Percentiles rank a stretch among this genome's conserved stretches.
Conservation (phyloP, 2,888 invertebrate species). For the Cryptosula pallasiana region DNA sequence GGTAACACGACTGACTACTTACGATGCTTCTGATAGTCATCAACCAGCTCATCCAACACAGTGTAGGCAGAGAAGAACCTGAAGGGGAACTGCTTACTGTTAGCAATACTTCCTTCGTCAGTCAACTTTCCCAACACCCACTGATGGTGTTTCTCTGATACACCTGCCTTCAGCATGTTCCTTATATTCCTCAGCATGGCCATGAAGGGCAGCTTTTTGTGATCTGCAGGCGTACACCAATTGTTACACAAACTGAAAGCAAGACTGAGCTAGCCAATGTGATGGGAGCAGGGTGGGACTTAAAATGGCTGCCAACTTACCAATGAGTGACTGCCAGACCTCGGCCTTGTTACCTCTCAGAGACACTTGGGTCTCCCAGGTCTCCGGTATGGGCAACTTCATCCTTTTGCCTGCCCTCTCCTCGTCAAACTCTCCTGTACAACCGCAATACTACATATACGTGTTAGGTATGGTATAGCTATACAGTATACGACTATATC, state of each 20-base stretch:
- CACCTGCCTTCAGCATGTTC: constrained; percentile 54
- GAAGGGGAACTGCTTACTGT: constrained; percentile 55
- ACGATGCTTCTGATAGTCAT: constrained; percentile 41
- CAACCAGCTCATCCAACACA: constrained; percentile 45
- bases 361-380: constrained; percentile 57
- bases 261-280: too few relatives aligned
- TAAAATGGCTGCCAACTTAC: constrained; percentile 39
- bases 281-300: too few relatives aligned
- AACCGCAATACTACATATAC: too few relatives aligned
- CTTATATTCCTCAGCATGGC: constrained; percentile 56
- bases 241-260: neutral
- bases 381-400: constrained; percentile 55
- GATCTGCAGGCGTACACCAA: constrained; percentile 42
- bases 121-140: constrained; percentile 47
- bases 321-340: constrained; percentile 55
- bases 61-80: constrained; percentile 55
- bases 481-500: too few relatives aligned
- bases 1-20: too few relatives aligned
- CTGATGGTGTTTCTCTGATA: constrained; percentile 52
- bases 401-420: constrained; percentile 53
- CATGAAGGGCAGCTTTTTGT: constrained; percentile 57
- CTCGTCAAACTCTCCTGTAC: constrained; percentile 36
- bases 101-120: constrained; percentile 51
- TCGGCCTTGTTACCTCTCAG: constrained; percentile 54
- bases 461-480: too few relatives aligned